Base-by-base conservation (phyloP, 2,888 invertebrate species). In the Adelphocoris suturalis region DNA sequence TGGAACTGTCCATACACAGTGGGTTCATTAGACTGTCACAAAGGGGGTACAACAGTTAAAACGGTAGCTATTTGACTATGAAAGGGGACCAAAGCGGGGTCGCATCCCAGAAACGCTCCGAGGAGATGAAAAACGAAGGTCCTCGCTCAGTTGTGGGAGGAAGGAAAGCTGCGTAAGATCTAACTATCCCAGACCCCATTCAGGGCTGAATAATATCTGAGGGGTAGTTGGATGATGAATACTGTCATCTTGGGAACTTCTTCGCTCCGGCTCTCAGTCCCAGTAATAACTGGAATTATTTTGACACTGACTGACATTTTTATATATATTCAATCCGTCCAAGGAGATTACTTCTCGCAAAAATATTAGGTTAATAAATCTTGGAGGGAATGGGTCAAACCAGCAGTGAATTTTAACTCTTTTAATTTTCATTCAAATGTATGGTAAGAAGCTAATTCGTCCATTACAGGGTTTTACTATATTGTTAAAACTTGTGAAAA, bases 181-280 rank as follows among this genome's bases (percentile, higher is more conserved):
- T 19, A 27, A 68, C 68, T 68, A 68, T 57, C 57, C 57, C 16
- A 5, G 57, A n/a, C n/a, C n/a, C 19, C 68, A 68, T 68, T 68
- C 68, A 23, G 68, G 23, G 68, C 0, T 68, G 68, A 68, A 68
- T 68, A 23, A 61, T 16, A n/a, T 14, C 61, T 61, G 37, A 19
- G 61, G 61, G 68, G 68, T 68, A 68, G 68, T 68, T 68, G 19
- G 68, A 13, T 27, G 68, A 68, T 68, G 68, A 68, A 68, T 68
- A 68, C 37, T 46, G 46, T n/a, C 46, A 76, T 76, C 37, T 14
- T 14, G 37, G 28, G 19, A 46, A 80, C 7, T 47, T 47, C 47
- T 80, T 16, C 16, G 46, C 78, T 16, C 46, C n/a, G 13, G 78
- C 19, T 80, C 19, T 80, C n/a, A 46, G 78, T 46, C 14, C 16